A percentile compares a stretch with the other conserved stretches of the same genome.
Evolutionary conservation across 2,888 invertebrate genomes (phyloP).

Genomic region (Pseudoips prasinana): DNA sequence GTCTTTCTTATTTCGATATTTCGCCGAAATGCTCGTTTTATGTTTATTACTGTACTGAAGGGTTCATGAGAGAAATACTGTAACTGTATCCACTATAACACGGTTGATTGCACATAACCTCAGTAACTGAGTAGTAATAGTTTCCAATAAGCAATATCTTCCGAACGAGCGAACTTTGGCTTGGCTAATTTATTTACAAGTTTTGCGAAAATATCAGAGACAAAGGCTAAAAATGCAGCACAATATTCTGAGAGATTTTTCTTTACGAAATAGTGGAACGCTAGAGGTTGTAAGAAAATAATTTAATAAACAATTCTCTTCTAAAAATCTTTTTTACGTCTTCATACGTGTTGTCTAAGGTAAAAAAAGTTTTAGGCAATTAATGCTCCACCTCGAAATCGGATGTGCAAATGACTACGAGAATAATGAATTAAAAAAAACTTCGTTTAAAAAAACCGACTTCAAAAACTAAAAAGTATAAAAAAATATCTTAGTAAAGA

Average conservation of each 20-base stretch:
- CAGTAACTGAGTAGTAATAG: slow-evolving; percentile 48
- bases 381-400: no score
- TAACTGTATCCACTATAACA: slow-evolving; percentile 40
- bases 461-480: no score
- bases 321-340: no score
- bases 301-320: no score
- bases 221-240: slow-evolving; percentile 12
- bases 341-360: no score
- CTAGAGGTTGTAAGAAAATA: not conserved
- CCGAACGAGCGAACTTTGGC: slow-evolving; percentile 43
- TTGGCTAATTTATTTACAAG: slow-evolving; percentile 50
- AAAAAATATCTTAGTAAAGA: no score
- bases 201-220: slow-evolving; percentile 25
- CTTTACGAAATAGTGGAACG: not conserved
- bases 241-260: slow-evolving; percentile 5
- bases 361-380: no score
- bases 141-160: slow-evolving; percentile 68
- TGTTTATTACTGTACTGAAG: slow-evolving; percentile 23
- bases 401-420: no score
- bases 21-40: slow-evolving; percentile 19
- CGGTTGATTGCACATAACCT: slow-evolving; percentile 43
- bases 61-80: slow-evolving; percentile 29
- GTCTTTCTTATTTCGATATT: slow-evolving; percentile 13
- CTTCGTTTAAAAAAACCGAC: no score
- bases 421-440: no score